Evolutionary conservation across 1,140 invertebrate genomes (phyloP).

Genomic region (Eurytemora carolleeae): DNA sequence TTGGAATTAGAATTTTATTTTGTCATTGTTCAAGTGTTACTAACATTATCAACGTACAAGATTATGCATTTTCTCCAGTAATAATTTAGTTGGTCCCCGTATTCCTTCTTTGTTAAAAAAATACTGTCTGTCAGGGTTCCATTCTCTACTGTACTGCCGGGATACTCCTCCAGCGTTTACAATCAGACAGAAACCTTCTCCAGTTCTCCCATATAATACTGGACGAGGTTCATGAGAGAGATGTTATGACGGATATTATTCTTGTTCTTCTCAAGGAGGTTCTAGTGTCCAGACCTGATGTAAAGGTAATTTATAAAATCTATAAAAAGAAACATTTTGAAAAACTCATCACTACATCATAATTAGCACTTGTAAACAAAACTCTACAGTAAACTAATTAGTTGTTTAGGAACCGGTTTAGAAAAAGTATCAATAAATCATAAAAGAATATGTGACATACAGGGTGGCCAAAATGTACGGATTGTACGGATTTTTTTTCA

Average conservation of each 20-base stretch:
- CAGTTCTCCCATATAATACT: slow-evolving; percentile 45
- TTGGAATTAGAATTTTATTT: too few relatives aligned
- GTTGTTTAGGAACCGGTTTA: too few relatives aligned
- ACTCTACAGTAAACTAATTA: too few relatives aligned
- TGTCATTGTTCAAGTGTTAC: too few relatives aligned
- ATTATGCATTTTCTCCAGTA: slow-evolving; percentile 49
- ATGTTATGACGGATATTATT: slow-evolving; percentile 51
- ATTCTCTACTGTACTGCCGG: slow-evolving; percentile 59
- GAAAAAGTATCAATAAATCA: too few relatives aligned
- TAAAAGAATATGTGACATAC: too few relatives aligned
- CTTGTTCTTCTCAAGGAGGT: slow-evolving; percentile 49
- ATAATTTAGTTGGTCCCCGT: slow-evolving; percentile 50
- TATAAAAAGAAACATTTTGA: too few relatives aligned
- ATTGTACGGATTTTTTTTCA: too few relatives aligned
- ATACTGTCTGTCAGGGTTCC: slow-evolving; percentile 46
- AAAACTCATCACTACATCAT: too few relatives aligned
- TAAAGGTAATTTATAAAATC: too few relatives aligned
- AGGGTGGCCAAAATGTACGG: too few relatives aligned
- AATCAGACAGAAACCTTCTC: slow-evolving; percentile 28
- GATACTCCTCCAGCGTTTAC: slow-evolving; percentile 44
- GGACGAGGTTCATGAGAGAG: slow-evolving; percentile 60
- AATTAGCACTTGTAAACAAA: too few relatives aligned
- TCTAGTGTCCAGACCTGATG: slow-evolving; percentile 37
- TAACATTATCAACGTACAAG: slow-evolving; percentile 58
- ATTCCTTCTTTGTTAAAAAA: slow-evolving; percentile 51